These are phyloP conservation scores for Siphamia tubifer DNA, from an alignment of 2,113 vertebrate species.

Conservation along the genomic window DNA sequence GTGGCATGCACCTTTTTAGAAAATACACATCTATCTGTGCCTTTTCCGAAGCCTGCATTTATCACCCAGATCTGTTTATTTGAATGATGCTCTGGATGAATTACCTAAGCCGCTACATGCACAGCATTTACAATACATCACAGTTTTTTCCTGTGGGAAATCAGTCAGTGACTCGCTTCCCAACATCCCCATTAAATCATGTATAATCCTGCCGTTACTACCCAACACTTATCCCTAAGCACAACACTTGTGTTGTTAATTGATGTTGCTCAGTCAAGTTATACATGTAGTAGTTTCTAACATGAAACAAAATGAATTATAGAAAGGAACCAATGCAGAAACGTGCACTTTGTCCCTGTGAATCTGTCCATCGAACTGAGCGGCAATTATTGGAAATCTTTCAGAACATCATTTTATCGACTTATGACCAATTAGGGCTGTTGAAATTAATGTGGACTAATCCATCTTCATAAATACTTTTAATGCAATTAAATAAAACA, in stretches of 20 bases:
- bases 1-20: conserved; percentile 8
- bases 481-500: no score
- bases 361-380: neutral
- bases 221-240: conserved; percentile 37
- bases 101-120: conserved; percentile 60
- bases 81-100: conserved; percentile 72
- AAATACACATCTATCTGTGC: conserved; percentile 58
- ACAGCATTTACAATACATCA: conserved; percentile 66
- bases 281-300: neutral
- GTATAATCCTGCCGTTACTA: conserved; percentile 56
- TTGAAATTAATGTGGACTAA: no score
- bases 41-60: conserved; percentile 55
- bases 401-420: conserved; percentile 18
- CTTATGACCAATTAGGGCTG: no score
- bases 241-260: conserved; percentile 50
- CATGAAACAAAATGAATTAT: neutral
- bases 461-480: no score
- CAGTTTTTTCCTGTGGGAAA: conserved; percentile 71
- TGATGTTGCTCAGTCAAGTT: conserved; percentile 29
- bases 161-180: conserved; percentile 66
- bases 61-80: conserved; percentile 72
- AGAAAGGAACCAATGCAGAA: neutral
- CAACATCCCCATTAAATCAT: conserved; percentile 63
- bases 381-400: conserved; percentile 7
- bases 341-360: neutral